Evolutionary conservation across 2,113 vertebrate species (phyloP).

Genomic region (Pterocles burchelli): DNA sequence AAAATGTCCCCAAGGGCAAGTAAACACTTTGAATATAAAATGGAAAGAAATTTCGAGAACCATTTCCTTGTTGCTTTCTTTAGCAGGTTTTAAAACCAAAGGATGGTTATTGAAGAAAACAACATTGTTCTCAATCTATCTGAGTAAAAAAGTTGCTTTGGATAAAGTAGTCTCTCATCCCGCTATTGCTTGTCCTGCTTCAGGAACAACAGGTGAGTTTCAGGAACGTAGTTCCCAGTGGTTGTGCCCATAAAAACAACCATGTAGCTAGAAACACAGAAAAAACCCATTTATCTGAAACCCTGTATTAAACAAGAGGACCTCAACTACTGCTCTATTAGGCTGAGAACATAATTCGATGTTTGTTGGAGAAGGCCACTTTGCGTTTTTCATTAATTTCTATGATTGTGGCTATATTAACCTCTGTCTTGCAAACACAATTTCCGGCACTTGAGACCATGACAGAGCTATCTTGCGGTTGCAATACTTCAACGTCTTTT

Average conservation of each 20-base stretch:
- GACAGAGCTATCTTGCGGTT: background rate
- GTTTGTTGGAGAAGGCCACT: background rate
- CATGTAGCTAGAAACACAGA: background rate
- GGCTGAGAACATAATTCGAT: background rate
- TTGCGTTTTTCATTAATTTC: background rate
- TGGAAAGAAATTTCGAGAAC: conserved; percentile 24
- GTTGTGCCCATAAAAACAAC: background rate
- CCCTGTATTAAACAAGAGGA: background rate
- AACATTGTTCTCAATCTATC: accelerated
- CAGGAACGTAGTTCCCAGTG: background rate
- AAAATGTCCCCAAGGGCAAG: conserved; percentile 51
- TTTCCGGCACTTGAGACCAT: background rate
- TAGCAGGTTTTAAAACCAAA: background rate
- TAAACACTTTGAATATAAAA: conserved; percentile 52
- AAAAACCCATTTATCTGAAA: background rate
- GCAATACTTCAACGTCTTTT: conserved; percentile 23
- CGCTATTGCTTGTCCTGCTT: background rate
- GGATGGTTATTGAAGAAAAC: background rate
- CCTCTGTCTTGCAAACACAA: background rate
- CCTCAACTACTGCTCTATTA: background rate
- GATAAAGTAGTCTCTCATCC: background rate
- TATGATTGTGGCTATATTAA: background rate
- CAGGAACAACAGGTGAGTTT: background rate
- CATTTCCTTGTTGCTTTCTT: conserved; percentile 22
- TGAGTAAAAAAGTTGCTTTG: background rate